These are phyloP conservation scores for Nibea albiflora DNA, from an alignment of 2,113 vertebrate species.

Conservation along the genomic window DNA sequence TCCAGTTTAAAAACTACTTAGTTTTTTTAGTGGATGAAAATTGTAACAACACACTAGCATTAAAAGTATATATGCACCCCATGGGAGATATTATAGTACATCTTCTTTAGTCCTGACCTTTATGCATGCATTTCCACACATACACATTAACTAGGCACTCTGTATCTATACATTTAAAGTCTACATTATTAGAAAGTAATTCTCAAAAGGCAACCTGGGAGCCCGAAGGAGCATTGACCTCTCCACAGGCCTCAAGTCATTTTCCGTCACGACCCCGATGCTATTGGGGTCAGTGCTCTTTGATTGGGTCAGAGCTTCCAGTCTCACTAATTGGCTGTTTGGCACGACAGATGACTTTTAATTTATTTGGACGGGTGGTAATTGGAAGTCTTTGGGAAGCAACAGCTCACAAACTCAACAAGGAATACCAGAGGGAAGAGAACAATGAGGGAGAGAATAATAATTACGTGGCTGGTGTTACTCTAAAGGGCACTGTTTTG, in stretches of 20 bases:
- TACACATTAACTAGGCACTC: not conserved
- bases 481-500: slow-evolving; percentile 29
- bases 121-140: not conserved
- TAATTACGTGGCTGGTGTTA: slow-evolving; percentile 36
- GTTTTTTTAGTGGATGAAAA: not conserved
- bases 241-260: not conserved
- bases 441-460: slow-evolving; percentile 21
- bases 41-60: not conserved
- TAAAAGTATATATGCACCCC: not conserved
- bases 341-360: slow-evolving; percentile 59
- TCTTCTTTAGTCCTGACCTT: slow-evolving; percentile 1
- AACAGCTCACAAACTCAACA: slow-evolving; percentile 33
- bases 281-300: slow-evolving; percentile 17
- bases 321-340: slow-evolving; percentile 68
- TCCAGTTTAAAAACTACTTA: too few relatives aligned
- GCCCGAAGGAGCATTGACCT: not conserved
- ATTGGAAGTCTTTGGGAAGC: slow-evolving; percentile 64
- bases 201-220: not conserved
- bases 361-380: slow-evolving; percentile 58
- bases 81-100: not conserved
- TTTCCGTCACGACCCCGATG: slow-evolving; percentile 12
- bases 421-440: slow-evolving; percentile 5
- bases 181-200: slow-evolving; percentile 5
- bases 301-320: slow-evolving; percentile 44
- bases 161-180: slow-evolving; percentile 2